Conservation (phyloP, 2,888 invertebrate genomes). For the Crocallis elinguaria region DNA sequence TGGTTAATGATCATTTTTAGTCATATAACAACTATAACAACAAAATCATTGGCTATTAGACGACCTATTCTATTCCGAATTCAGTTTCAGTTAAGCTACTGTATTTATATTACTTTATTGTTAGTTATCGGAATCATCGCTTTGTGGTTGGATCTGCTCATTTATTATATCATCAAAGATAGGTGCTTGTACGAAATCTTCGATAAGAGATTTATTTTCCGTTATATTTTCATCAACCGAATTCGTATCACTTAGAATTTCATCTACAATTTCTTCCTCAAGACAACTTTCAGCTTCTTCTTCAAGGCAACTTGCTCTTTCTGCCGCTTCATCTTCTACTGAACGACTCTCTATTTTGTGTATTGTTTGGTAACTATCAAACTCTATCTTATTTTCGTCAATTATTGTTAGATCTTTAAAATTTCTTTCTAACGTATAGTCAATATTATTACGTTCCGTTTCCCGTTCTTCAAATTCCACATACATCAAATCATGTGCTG, state of each 20-base stretch:
- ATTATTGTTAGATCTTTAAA: not conserved
- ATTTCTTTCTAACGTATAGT: slow-evolving; percentile 37
- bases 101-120: too few relatives aligned
- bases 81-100: too few relatives aligned
- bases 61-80: too few relatives aligned
- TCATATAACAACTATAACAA: too few relatives aligned
- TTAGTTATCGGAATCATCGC: too few relatives aligned
- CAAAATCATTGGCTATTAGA: too few relatives aligned
- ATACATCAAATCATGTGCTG: slow-evolving; percentile 33
- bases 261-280: slow-evolving; percentile 12
- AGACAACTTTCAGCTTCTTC: not conserved
- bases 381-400: slow-evolving; percentile 8
- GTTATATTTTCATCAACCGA: slow-evolving; percentile 2
- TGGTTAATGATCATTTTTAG: too few relatives aligned
- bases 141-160: too few relatives aligned
- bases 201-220: too few relatives aligned
- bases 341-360: slow-evolving; percentile 9
- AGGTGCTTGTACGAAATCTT: too few relatives aligned
- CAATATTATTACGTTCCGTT: slow-evolving; percentile 40
- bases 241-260: not conserved
- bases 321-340: slow-evolving; percentile 6
- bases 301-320: too few relatives aligned
- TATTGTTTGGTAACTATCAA: slow-evolving; percentile 2
- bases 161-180: too few relatives aligned
- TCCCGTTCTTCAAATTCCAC: slow-evolving; percentile 41